A percentile compares a stretch with the other conserved stretches of the same genome.
phyloP scores from a whole-genome alignment of 1,140 invertebrate genomes.

The Mizuhopecten yessoensis region DNA sequence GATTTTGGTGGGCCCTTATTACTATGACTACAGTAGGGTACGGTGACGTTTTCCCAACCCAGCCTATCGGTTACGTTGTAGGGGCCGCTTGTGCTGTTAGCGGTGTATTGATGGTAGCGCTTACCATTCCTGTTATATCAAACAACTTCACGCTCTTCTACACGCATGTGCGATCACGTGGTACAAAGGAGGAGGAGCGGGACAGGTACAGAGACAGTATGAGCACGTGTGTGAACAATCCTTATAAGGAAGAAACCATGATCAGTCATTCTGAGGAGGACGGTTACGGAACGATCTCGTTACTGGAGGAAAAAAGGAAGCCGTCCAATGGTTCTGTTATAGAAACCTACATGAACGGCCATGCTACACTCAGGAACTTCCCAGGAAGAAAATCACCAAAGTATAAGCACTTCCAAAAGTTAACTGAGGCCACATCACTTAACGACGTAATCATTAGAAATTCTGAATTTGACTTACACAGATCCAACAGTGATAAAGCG shows the following conservation, averaged over 20 bases:
- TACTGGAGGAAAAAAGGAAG: constrained; percentile 67
- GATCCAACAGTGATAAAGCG: constrained; percentile 71
- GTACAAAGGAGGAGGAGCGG: constrained; percentile 59
- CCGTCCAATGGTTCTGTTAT: constrained; percentile 74
- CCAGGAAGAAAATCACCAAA: constrained; percentile 56
- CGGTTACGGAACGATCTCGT: constrained; percentile 55
- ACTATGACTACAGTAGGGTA: constrained; percentile 86
- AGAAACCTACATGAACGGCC: constrained; percentile 75
- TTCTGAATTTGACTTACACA: constrained; percentile 66
- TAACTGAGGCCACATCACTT: constrained; percentile 73
- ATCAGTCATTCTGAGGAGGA: constrained; percentile 57
- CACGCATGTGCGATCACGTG: constrained; percentile 77
- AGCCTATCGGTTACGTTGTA: constrained; percentile 85
- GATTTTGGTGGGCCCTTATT: constrained; percentile 86
- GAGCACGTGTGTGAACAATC: constrained; percentile 9
- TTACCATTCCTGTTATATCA: constrained; percentile 81
- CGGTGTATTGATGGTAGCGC: constrained; percentile 78
- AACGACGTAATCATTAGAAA: constrained; percentile 58
- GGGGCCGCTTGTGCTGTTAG: constrained; percentile 79
- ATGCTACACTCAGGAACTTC: constrained; percentile 60
- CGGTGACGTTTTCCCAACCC: constrained; percentile 81
- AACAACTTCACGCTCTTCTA: constrained; percentile 82
- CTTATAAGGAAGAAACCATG: constrained; percentile 52
- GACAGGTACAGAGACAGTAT: not conserved
- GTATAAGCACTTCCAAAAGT: constrained; percentile 56